These are phyloP conservation scores for Pemphredon lugubris DNA, from an alignment of 2,888 invertebrate species.

Conservation along the genomic window DNA sequence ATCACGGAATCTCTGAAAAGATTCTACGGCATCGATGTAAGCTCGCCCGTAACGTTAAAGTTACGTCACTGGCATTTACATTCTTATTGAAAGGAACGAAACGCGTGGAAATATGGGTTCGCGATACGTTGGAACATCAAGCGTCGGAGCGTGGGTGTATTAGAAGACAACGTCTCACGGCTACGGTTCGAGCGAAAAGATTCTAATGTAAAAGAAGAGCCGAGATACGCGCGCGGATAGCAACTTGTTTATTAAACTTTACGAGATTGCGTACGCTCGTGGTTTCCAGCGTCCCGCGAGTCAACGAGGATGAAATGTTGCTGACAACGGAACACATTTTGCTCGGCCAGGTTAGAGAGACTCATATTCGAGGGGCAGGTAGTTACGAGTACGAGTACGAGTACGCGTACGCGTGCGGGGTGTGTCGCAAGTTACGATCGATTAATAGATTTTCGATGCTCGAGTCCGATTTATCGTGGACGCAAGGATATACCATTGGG, in stretches of 20 bases:
- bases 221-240: constrained; percentile 23
- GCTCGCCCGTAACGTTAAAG: constrained; percentile 28
- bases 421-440: constrained; percentile 20
- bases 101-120: constrained; percentile 6
- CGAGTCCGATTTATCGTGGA: too few species aligned
- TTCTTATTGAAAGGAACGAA: constrained; percentile 27
- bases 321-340: constrained; percentile 27
- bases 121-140: constrained; percentile 16
- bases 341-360: constrained; percentile 7
- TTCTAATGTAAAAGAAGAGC: constrained; percentile 44
- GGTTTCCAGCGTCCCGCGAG: constrained; percentile 11
- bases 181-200: constrained; percentile 25
- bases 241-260: constrained; percentile 48
- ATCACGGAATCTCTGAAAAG: constrained; percentile 24
- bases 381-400: too few species aligned
- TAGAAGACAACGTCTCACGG: constrained; percentile 18
- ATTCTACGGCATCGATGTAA: constrained; percentile 45
- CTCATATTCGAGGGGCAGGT: neutral
- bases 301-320: constrained; percentile 48
- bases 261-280: constrained; percentile 42
- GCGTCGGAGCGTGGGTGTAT: constrained; percentile 44
- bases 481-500: too few species aligned
- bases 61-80: constrained; percentile 37
- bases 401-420: neutral
- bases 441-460: too few species aligned